These are phyloP conservation scores for Drosophila siamana DNA, from an alignment of 2,888 invertebrate species.

Conservation along the genomic window DNA sequence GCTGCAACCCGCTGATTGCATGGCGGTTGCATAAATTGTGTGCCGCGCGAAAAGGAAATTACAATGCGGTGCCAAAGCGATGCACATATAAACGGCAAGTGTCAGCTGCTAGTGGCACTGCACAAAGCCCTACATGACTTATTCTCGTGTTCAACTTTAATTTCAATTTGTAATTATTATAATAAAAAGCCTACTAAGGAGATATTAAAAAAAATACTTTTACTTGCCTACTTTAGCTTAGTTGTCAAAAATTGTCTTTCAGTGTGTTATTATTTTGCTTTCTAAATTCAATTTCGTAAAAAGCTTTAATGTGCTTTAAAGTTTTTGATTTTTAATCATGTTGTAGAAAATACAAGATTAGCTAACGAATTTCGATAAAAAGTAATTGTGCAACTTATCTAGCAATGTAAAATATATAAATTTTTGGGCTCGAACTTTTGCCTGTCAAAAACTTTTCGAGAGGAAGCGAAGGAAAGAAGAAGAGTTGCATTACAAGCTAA, in stretches of 20 bases:
- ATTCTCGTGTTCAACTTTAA: not conserved
- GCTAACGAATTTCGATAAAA: no score
- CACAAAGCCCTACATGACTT: conserved; percentile 3
- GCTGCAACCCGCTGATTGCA: conserved; percentile 47
- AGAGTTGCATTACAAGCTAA: conserved; percentile 31
- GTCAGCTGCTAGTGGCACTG: conserved; percentile 4
- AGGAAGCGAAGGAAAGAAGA: conserved; percentile 1
- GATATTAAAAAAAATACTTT: not conserved
- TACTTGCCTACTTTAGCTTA: no score
- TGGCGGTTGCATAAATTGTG: conserved; percentile 61
- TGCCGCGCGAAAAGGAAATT: conserved; percentile 38
- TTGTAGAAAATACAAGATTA: no score
- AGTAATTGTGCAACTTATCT: conserved; percentile 18
- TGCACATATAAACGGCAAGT: conserved; percentile 18
- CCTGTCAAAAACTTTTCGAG: conserved; percentile 43
- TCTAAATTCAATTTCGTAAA: no score
- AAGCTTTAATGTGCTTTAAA: no score
- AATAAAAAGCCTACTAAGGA: not conserved
- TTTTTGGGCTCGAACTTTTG: conserved; percentile 12
- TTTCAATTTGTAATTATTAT: not conserved
- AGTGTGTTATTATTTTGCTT: no score
- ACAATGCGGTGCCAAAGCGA: conserved; percentile 26
- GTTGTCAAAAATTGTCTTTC: no score
- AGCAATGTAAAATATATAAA: conserved; percentile 10
- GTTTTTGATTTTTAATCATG: no score